A percentile compares a stretch with the other conserved stretches of the same genome.
These are phyloP conservation scores for Lepidonotus clava DNA, from an alignment of 2,888 invertebrate genomes.

Conservation along the genomic window DNA sequence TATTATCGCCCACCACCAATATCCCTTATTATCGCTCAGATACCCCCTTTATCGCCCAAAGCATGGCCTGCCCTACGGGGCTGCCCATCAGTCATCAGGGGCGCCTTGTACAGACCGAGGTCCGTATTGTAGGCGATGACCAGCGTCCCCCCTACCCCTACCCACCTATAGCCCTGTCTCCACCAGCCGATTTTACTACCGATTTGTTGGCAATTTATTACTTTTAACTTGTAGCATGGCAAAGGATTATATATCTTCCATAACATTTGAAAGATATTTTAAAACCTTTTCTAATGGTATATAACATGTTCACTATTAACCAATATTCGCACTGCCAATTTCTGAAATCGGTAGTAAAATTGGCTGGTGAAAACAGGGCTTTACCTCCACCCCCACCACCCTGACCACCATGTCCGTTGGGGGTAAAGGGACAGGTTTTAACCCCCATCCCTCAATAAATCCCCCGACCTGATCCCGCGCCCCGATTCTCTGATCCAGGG, in stretches of 20 bases:
- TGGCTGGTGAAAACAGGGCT: no score
- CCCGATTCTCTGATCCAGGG: neutral
- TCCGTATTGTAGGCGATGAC: neutral
- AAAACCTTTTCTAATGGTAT: no score
- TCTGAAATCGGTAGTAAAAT: no score
- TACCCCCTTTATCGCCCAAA: conserved; percentile 15
- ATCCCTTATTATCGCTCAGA: neutral
- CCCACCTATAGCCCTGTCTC: no score
- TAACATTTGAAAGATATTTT: neutral
- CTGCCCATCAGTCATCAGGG: neutral
- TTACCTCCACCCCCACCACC: no score
- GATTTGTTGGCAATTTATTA: neutral
- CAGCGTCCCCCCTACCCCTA: no score
- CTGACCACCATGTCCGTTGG: no score
- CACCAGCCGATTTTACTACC: no score
- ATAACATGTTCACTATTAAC: no score
- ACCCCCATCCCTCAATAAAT: neutral
- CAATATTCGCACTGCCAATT: no score
- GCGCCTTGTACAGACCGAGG: neutral
- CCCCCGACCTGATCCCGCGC: neutral
- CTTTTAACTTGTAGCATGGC: neutral
- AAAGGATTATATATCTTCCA: neutral
- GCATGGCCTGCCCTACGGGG: neutral
- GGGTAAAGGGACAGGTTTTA: neutral
- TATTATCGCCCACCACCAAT: neutral